Percentiles rank a stretch among this genome's conserved stretches.
These are phyloP conservation scores for Pharmacophagus antenor DNA, from an alignment of 2,888 invertebrate species.

Conservation along the genomic window DNA sequence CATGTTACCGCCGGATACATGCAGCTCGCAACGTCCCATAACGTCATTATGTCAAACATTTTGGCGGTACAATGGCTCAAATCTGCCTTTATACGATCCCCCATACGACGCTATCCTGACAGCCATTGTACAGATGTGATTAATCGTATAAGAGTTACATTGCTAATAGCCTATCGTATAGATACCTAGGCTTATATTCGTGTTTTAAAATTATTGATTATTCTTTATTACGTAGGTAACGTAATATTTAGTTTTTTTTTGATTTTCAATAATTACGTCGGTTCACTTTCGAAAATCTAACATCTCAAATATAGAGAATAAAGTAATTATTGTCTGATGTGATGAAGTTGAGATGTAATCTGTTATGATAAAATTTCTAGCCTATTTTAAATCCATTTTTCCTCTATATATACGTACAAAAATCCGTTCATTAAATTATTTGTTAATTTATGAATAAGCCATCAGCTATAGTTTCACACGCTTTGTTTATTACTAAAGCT, in stretches of 20 bases:
- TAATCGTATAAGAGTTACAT: conserved; percentile 60
- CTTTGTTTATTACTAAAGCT: neutral
- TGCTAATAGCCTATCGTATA: conserved; percentile 58
- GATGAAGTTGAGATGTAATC: too few species aligned
- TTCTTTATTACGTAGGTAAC: too few species aligned
- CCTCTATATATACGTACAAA: too few species aligned
- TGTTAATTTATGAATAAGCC: neutral
- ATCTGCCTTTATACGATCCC: conserved; percentile 63
- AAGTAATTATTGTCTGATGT: too few species aligned
- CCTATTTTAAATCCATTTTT: too few species aligned
- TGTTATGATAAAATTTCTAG: too few species aligned
- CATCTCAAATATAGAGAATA: too few species aligned
- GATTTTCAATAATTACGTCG: too few species aligned
- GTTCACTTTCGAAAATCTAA: too few species aligned
- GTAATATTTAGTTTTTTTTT: too few species aligned
- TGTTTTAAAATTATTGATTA: too few species aligned
- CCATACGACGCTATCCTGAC: conserved; percentile 49
- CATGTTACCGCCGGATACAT: conserved; percentile 8
- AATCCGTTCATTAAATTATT: neutral
- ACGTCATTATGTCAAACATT: conserved; percentile 56
- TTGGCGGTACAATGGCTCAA: conserved; percentile 61
- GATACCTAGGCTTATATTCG: neutral
- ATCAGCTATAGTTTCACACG: neutral
- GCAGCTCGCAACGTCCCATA: conserved; percentile 36
- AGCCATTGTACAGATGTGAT: conserved; percentile 73